Base-by-base conservation (phyloP, 1,140 invertebrate species). In the Drosophila subobscura region DNA sequence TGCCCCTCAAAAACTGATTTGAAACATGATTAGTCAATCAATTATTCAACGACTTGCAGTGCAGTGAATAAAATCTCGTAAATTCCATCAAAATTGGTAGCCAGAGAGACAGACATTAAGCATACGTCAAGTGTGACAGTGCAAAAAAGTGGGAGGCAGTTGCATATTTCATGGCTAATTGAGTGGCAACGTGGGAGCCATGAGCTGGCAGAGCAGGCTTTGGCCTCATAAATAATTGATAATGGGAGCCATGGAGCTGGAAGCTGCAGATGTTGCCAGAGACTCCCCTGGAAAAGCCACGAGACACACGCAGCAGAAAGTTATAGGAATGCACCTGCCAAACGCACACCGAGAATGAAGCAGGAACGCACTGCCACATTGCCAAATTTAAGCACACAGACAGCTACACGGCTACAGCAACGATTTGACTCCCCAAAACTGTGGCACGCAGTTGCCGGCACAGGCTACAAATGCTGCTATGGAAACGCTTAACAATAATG, bases 91-190 rank as follows among this genome's bases (percentile, higher is more conserved):
- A n/a, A 37, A 20, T 40, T 27, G 8, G 2, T 42, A 5, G 8
- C n/a, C 23, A 37, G 16, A 29, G 37, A 23, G 27, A 14, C 7
- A 6, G 10, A n/a, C 20, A 57, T 53, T 71, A 58, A 56, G 70
- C 67, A 72, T 72, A 72, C 70, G 66, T 54, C 70, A 61, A 61
- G 66, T 50, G 53, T 47, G 61, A 74, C 72, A 75, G 53, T 59
- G 72, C 41, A 33, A 61, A 61, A 60, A 84, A 37, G 76, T 70
- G 66, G 67, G 61, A 58, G 61, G 40, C 73, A 37, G 33, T 37
- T 73, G 81, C 65, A 85, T 85, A 86, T 85, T 85, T 85, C 83
- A 80, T 56, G 61, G 78, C 81, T 85, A 85, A 85, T 85, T 86
- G 77, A 85, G 81, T 85, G 81, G 73, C 81, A 86, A 81, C 81